Percentiles rank a stretch among this genome's conserved stretches.
Conservation (phyloP, 1,140 invertebrate genomes). For the Drosophila tani region DNA sequence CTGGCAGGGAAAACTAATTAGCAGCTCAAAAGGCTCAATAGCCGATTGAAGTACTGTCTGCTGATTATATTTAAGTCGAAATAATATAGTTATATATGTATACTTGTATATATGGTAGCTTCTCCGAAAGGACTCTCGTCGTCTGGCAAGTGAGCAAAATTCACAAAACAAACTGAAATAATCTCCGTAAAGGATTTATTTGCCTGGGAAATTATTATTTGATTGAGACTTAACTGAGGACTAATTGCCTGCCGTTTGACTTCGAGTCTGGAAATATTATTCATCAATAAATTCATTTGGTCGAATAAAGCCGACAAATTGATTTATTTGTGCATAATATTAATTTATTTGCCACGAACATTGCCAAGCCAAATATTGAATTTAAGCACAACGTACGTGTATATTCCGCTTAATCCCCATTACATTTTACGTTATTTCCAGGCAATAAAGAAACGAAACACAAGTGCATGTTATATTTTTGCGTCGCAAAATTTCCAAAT, state of each 20-base stretch:
- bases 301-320: slow-evolving; percentile 12
- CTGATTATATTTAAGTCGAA: slow-evolving; percentile 1
- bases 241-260: slow-evolving; percentile 36
- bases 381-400: slow-evolving; percentile 26
- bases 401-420: slow-evolving; percentile 35
- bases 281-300: slow-evolving; percentile 31
- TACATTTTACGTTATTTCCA: slow-evolving; percentile 20
- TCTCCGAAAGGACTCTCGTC: background rate
- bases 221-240: slow-evolving; percentile 30
- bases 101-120: background rate
- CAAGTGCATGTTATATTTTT: slow-evolving; percentile 39
- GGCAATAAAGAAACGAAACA: slow-evolving; percentile 31
- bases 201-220: slow-evolving; percentile 36
- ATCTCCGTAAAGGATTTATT: slow-evolving; percentile 9
- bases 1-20: slow-evolving; percentile 28
- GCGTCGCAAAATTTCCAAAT: slow-evolving; percentile 44
- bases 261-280: slow-evolving; percentile 27
- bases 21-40: slow-evolving; percentile 16
- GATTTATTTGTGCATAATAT: slow-evolving; percentile 31
- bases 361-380: slow-evolving; percentile 35
- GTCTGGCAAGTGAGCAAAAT: background rate
- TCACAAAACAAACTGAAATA: slow-evolving; percentile 8
- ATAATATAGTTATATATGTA: background rate
- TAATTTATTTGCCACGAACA: slow-evolving; percentile 1
- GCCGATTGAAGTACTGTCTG: background rate